Percentiles rank a stretch among this genome's conserved stretches.
Conservation (phyloP, 37 sponge, comb jelly and placozoan species). For the Haliclona indistincta region DNA sequence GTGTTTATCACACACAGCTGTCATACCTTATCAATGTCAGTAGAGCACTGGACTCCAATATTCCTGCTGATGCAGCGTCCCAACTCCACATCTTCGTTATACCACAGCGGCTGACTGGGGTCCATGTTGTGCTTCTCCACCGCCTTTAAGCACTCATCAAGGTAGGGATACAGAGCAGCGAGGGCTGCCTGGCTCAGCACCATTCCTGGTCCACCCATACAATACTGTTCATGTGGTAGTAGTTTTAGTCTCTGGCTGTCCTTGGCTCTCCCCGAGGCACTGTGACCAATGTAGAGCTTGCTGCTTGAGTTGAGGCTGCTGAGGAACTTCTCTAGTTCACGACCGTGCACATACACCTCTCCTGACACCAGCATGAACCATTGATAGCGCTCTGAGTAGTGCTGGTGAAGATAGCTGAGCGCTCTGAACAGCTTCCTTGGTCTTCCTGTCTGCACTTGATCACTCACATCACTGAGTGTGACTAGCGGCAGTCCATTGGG, state of each 20-base stretch:
- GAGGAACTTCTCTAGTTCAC: constrained; percentile 30
- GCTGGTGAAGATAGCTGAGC: constrained; percentile 62
- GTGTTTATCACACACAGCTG: no score
- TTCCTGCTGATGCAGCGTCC: constrained; percentile 77
- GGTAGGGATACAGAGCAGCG: constrained; percentile 13
- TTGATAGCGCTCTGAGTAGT: constrained; percentile 55
- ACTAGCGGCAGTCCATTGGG: constrained; percentile 15
- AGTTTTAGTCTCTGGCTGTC: constrained; percentile 57
- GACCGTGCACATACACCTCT: constrained; percentile 33
- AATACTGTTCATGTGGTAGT: constrained; percentile 65
- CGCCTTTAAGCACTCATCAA: constrained; percentile 47
- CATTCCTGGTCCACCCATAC: constrained; percentile 59
- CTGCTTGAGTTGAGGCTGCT: constrained; percentile 22
- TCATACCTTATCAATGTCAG: no score
- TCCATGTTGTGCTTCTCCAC: constrained; percentile 20
- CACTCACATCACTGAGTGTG: constrained; percentile 54
- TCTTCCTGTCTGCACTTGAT: constrained; percentile 61
- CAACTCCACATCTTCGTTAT: constrained; percentile 81
- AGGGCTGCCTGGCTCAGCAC: constrained; percentile 61
- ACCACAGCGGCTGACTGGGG: constrained; percentile 14
- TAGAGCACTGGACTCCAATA: constrained; percentile 56
- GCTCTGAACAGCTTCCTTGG: constrained; percentile 56
- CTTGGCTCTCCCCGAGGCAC: constrained; percentile 18
- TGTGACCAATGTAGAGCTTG: constrained; percentile 51
- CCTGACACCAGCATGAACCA: constrained; percentile 68